Percentiles rank a stretch among this genome's conserved stretches.
Conservation (phyloP, 2,797 vertebrate genomes). For the Cheracebus regulus region DNA sequence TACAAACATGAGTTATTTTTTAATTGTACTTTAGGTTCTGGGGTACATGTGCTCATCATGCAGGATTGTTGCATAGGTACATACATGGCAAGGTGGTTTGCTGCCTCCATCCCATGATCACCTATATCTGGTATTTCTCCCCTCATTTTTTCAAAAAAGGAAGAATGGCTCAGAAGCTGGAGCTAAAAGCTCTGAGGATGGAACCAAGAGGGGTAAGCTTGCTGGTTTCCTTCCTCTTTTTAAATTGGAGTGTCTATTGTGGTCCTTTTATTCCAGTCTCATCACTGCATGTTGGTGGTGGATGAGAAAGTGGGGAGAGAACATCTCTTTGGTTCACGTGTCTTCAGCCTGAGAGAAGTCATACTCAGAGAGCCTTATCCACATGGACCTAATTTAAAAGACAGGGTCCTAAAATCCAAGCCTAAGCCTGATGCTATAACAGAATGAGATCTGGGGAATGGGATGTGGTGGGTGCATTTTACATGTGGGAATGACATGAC, state of each 20-base stretch:
- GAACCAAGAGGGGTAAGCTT: not conserved
- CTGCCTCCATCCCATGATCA: too few relatives aligned
- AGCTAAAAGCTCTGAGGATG: not conserved
- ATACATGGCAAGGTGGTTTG: too few relatives aligned
- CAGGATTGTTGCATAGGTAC: too few relatives aligned
- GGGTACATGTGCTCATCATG: too few relatives aligned
- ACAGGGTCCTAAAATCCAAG: not conserved
- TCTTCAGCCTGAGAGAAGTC: not conserved
- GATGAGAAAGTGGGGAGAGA: not conserved
- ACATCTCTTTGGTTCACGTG: not conserved
- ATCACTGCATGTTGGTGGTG: not conserved
- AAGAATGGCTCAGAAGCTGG: not conserved
- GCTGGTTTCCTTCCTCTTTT: not conserved
- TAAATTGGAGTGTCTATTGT: not conserved
- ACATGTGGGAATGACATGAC: not conserved
- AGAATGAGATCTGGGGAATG: not conserved
- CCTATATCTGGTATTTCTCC: not conserved
- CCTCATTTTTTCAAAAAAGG: not conserved
- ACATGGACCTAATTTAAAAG: not conserved
- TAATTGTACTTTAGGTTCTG: too few relatives aligned
- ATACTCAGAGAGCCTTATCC: not conserved
- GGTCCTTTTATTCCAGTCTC: not conserved
- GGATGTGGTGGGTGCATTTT: not conserved
- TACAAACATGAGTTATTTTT: not conserved
- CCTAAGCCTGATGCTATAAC: not conserved